These are phyloP conservation scores for Heliopora coerulea DNA, from an alignment of 92 coral and sea anemone species.

Conservation along the genomic window DNA sequence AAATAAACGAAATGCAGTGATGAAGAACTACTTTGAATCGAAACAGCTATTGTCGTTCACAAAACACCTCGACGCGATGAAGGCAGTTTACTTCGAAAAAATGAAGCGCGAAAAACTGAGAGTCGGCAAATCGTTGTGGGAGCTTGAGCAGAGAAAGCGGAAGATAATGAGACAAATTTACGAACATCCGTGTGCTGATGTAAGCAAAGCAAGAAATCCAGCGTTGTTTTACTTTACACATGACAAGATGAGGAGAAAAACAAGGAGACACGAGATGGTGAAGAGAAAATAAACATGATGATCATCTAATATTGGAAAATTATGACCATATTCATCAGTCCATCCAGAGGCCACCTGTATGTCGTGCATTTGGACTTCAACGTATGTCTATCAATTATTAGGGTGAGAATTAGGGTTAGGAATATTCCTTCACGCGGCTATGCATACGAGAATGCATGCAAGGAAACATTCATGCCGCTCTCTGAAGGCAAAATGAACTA, in stretches of 20 bases:
- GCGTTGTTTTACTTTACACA: slow-evolving; percentile 36
- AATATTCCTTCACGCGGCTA: too few relatives aligned
- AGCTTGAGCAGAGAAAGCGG: slow-evolving; percentile 80
- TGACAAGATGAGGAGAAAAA: slow-evolving; percentile 40
- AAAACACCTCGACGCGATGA: slow-evolving; percentile 32
- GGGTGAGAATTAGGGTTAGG: too few relatives aligned
- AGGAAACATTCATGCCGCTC: too few relatives aligned
- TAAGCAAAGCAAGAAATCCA: slow-evolving; percentile 13
- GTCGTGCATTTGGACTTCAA: too few relatives aligned
- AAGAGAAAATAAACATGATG: neutral
- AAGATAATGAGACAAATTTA: slow-evolving; percentile 72
- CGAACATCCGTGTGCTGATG: slow-evolving; percentile 52
- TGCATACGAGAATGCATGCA: too few relatives aligned
- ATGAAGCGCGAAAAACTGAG: slow-evolving; percentile 65
- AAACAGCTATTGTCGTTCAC: slow-evolving; percentile 26
- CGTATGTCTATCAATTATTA: too few relatives aligned
- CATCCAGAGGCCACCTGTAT: too few relatives aligned
- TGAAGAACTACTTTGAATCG: slow-evolving; percentile 37
- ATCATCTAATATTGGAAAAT: too few relatives aligned
- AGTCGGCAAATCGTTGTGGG: slow-evolving; percentile 89
- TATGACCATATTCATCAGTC: too few relatives aligned
- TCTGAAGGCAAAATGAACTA: too few relatives aligned
- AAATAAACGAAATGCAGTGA: slow-evolving; percentile 33
- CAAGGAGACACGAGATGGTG: neutral
- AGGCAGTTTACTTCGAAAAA: slow-evolving; percentile 31